Percentiles rank a stretch among this genome's conserved stretches.
phyloP scores from a whole-genome alignment of 2,113 vertebrate genomes.

The Salvelinus fontinalis region DNA sequence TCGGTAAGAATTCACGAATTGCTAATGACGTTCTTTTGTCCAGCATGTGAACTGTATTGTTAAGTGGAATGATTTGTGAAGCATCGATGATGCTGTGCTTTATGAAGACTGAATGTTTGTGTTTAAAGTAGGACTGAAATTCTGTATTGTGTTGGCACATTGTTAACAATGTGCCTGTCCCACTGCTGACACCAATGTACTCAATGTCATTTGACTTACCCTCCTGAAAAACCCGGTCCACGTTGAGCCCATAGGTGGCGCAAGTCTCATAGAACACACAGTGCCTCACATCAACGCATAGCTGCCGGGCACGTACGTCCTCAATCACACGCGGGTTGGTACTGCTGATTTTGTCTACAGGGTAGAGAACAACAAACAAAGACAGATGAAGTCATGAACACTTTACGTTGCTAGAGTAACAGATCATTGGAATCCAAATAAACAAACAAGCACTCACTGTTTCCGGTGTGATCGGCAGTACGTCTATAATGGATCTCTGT shows the following conservation, averaged over 20 bases:
- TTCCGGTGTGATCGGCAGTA: background rate
- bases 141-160: background rate
- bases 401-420: background rate
- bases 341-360: slow-evolving; percentile 89
- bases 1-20: background rate
- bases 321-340: slow-evolving; percentile 87
- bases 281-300: slow-evolving; percentile 84
- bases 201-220: slow-evolving; percentile 66
- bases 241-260: slow-evolving; percentile 94
- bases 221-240: slow-evolving; percentile 91
- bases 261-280: slow-evolving; percentile 96
- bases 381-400: background rate
- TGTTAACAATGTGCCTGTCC: background rate
- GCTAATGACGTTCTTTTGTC: background rate
- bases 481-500: background rate
- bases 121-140: background rate
- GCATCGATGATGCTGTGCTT: too few relatives aligned
- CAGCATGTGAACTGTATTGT: background rate
- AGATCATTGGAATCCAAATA: background rate
- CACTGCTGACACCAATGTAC: background rate
- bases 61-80: background rate
- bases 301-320: slow-evolving; percentile 83
- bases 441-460: background rate
- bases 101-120: too few relatives aligned
- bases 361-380: background rate